phyloP scores from a whole-genome alignment of 2,113 vertebrate species.

The Phyllostomus hastatus region DNA sequence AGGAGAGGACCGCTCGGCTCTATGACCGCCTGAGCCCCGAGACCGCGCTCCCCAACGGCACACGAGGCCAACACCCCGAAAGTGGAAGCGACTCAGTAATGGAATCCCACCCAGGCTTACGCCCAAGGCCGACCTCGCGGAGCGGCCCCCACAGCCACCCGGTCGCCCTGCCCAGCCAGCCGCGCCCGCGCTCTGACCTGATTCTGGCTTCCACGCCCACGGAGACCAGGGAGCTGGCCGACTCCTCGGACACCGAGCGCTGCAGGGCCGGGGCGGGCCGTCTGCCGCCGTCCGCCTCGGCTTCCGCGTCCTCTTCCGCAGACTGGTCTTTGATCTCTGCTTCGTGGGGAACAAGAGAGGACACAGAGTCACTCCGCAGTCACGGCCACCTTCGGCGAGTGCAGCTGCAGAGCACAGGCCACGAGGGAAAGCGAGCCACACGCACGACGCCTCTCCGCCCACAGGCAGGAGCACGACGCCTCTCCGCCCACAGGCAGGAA shows the following conservation, averaged over 20 bases:
- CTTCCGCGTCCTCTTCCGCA: constrained; percentile 78
- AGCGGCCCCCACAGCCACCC: background rate
- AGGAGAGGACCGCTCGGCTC: no score
- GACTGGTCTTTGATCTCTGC: constrained; percentile 86
- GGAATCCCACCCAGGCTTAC: background rate
- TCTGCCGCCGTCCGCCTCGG: constrained; percentile 82
- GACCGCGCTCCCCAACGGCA: background rate
- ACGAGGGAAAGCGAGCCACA: background rate
- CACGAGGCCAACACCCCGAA: background rate
- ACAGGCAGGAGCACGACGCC: background rate
- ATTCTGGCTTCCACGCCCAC: constrained; percentile 89
- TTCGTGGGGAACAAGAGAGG: background rate
- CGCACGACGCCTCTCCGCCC: background rate
- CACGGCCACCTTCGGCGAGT: background rate
- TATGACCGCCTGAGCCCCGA: no score
- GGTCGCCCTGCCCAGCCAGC: background rate
- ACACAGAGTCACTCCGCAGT: background rate
- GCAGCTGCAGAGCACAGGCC: background rate
- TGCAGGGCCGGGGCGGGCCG: constrained; percentile 85
- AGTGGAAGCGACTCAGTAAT: background rate
- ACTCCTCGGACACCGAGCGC: constrained; percentile 88
- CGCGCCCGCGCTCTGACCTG: constrained; percentile 81
- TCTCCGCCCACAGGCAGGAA: no score
- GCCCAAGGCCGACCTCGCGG: no score
- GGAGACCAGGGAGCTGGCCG: constrained; percentile 84